Base-by-base conservation (phyloP, 2,113 vertebrate species). In the Halichoeres trimaculatus region DNA sequence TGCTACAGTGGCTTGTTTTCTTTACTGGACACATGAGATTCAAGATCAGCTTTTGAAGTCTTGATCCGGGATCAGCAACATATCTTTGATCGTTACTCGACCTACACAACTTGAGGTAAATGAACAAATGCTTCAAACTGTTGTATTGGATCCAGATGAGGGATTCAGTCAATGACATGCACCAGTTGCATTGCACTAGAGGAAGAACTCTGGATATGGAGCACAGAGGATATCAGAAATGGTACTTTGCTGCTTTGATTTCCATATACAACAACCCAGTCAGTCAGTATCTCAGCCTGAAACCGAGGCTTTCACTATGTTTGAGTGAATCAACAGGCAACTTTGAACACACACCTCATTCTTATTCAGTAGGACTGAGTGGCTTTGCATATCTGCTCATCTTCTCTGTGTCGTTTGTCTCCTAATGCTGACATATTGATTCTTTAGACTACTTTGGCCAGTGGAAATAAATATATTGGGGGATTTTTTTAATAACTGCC, bases 241-340 rank as follows among this genome's bases (percentile, higher is more conserved):
- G 52, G 47, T 69, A 70, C 59, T 79, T 65, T 40, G 62, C 76
- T 56, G 73, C 69, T 53, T 72, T 52, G 61, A 84, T 87, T 85
- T 91, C 80, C 86, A 89, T 88, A 80, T 83, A 34, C 45, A 81
- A 78, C 69, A 51, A 60, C 71, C 69, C 78, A 80, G 58, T 85
- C 80, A 70, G 62, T 83, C 77, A 22, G 38, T 8, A 38, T 63
- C 68, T 79, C 77, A 47, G 73, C 38, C 77, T 71, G 76, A 34
- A 80, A 74, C 68, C 59, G 36, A 76, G 67, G 56, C 73, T 68
- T 57, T 78, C 41, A 57, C 71, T 48, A 35, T 76, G 60, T 65
- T 72, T 58, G 72, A 43, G 67, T 74, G 56, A 66, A 74, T 53
- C 36, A 71, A 71, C 76, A 74, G 43, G 40, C 47, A 51, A 48